These are phyloP conservation scores for Sphaerophoria taeniata DNA, from an alignment of 2,888 invertebrate genomes.

Conservation along the genomic window DNA sequence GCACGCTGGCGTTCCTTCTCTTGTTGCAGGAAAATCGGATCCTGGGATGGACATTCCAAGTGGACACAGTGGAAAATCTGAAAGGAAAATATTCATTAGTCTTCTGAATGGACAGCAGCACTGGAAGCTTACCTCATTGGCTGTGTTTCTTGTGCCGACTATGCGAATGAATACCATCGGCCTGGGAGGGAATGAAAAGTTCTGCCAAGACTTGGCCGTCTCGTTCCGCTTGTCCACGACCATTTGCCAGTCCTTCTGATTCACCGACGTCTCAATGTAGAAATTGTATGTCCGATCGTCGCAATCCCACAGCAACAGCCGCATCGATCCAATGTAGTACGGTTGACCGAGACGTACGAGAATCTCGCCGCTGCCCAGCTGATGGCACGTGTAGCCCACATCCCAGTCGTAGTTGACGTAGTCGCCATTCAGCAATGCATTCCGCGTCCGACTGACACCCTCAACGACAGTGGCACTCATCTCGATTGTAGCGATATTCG, in stretches of 20 bases:
- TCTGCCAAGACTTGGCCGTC: conserved; percentile 96
- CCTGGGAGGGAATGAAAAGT: conserved; percentile 91
- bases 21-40: conserved; percentile 76
- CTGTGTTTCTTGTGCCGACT: conserved; percentile 98
- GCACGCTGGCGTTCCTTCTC: conserved; percentile 55
- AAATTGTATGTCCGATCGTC: conserved; percentile 97
- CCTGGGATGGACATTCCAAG: conserved; percentile 96
- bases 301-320: conserved; percentile 98
- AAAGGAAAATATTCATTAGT: conserved; percentile 44
- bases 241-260: conserved; percentile 96
- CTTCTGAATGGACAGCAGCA: background rate
- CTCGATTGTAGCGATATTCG: conserved; percentile 96
- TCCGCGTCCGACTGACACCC: conserved; percentile 96
- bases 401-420: conserved; percentile 99
- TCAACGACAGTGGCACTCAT: conserved; percentile 97
- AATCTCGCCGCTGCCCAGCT: conserved; percentile 96
- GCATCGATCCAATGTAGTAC: conserved; percentile 94
- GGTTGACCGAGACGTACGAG: conserved; percentile 98
- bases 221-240: conserved; percentile 94
- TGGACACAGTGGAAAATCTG: conserved; percentile 99
- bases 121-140: conserved; percentile 90
- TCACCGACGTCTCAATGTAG: conserved; percentile 96
- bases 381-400: conserved; percentile 98
- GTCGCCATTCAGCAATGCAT: conserved; percentile 98
- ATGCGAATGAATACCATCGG: conserved; percentile 97